Percentiles rank a stretch among this genome's conserved stretches.
Evolutionary conservation across 2,888 invertebrate species (phyloP).

Genomic region (Phlogophora meticulosa): DNA sequence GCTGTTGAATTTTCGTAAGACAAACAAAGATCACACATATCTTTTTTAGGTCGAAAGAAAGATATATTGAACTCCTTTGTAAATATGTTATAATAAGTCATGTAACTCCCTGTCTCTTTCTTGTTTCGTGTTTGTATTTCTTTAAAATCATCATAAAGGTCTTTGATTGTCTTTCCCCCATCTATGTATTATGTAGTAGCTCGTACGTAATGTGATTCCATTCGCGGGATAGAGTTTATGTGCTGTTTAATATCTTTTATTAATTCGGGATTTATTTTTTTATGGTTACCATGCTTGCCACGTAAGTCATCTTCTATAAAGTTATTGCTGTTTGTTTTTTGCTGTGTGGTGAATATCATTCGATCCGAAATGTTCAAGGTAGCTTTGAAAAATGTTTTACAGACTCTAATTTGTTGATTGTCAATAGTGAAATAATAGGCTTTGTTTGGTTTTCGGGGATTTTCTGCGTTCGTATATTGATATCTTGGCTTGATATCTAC

Average conservation of each 20-base stretch:
- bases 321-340: constrained; percentile 10
- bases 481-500: constrained; percentile 19
- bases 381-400: constrained; percentile 24
- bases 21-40: constrained; percentile 36
- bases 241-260: constrained; percentile 8
- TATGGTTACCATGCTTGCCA: too few relatives aligned
- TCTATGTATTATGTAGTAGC: constrained; percentile 11
- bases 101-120: constrained; percentile 13
- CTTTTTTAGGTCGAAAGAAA: constrained; percentile 28
- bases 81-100: constrained; percentile 21
- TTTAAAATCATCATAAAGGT: constrained; percentile 19
- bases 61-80: too few relatives aligned
- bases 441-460: constrained; percentile 14
- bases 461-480: constrained; percentile 19
- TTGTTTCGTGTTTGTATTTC: constrained; percentile 9
- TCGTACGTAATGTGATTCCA: constrained; percentile 15
- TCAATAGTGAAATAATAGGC: constrained; percentile 21
- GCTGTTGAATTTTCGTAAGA: constrained; percentile 2
- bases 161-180: constrained; percentile 21
- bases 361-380: constrained; percentile 10
- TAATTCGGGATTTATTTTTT: constrained; percentile 29
- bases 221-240: constrained; percentile 12
- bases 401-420: constrained; percentile 14
- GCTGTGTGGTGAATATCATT: constrained; percentile 6
- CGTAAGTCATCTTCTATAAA: constrained; percentile 4